A percentile compares a stretch with the other conserved stretches of the same genome.
Conservation (phyloP, 2,888 invertebrate genomes). For the Drosophila subquinaria region DNA sequence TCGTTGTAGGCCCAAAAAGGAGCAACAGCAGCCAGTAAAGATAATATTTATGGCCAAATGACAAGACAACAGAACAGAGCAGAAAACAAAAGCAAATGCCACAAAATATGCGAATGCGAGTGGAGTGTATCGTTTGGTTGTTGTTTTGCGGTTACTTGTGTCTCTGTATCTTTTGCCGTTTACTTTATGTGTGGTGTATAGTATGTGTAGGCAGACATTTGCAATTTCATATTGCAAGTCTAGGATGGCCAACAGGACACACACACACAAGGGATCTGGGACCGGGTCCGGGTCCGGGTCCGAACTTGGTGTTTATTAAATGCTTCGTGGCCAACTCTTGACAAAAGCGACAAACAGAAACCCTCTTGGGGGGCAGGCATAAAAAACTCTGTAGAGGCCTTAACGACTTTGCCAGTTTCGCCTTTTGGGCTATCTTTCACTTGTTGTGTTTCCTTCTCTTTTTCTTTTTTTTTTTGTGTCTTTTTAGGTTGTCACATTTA, state of each 20-base stretch:
- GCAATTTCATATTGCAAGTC: constrained; percentile 73
- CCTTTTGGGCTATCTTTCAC: constrained; percentile 57
- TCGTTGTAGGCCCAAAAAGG: constrained; percentile 23
- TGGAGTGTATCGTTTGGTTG: constrained; percentile 59
- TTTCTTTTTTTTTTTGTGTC: constrained; percentile 22
- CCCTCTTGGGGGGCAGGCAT: constrained; percentile 56
- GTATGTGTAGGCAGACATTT: constrained; percentile 58
- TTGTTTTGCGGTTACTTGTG: constrained; percentile 67
- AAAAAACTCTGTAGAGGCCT: constrained; percentile 59
- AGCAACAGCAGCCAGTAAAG: constrained; percentile 37
- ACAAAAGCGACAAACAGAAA: constrained; percentile 56
- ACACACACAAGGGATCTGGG: background rate
- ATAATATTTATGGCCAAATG: constrained; percentile 76
- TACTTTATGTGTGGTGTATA: constrained; percentile 39
- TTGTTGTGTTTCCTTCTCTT: background rate
- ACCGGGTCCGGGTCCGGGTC: background rate
- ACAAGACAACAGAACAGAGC: constrained; percentile 33
- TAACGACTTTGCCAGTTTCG: constrained; percentile 69
- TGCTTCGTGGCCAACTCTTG: constrained; percentile 70
- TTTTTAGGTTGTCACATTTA: constrained; percentile 71
- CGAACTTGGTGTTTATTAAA: constrained; percentile 69
- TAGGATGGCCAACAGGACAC: constrained; percentile 12
- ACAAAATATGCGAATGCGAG: constrained; percentile 71
- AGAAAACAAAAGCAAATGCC: constrained; percentile 58
- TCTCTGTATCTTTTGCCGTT: constrained; percentile 66